Conservation (phyloP, 2,113 vertebrate species). For the Anhinga anhinga region DNA sequence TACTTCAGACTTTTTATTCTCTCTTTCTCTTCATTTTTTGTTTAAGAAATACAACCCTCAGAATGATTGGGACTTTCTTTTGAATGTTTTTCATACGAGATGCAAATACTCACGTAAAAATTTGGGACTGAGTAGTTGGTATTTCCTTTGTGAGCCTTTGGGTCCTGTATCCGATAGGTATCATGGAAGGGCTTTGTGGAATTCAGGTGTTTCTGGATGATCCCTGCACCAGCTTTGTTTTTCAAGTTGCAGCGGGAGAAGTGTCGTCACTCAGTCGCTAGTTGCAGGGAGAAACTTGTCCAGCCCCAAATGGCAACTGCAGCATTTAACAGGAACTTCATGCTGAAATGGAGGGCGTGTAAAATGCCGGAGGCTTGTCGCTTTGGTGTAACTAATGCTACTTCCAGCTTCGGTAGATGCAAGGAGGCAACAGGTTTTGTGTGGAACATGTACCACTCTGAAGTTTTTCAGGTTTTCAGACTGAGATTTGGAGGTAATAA, state of each 20-base stretch:
- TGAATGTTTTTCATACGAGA: neutral
- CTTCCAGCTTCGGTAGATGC: neutral
- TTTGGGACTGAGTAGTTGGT: neutral
- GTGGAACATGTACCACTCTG: neutral
- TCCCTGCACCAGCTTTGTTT: neutral
- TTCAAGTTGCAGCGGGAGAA: neutral
- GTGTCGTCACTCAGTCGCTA: neutral
- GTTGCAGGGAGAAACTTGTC: neutral
- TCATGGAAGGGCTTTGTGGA: neutral
- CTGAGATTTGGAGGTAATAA: neutral
- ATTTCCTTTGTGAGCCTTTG: neutral
- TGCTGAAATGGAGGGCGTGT: accelerated
- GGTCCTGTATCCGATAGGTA: neutral
- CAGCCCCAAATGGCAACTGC: neutral
- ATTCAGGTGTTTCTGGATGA: neutral
- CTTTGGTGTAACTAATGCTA: neutral
- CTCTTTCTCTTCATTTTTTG: neutral
- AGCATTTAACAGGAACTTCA: neutral
- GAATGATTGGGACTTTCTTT: neutral
- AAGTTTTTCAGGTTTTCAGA: neutral
- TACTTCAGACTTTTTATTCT: neutral
- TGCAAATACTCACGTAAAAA: neutral
- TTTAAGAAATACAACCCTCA: neutral
- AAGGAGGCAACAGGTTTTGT: neutral
- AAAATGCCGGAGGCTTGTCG: neutral